Evolutionary conservation across 2,797 vertebrate genomes (phyloP).

Genomic region (Parauchenoglanis punctatus): DNA sequence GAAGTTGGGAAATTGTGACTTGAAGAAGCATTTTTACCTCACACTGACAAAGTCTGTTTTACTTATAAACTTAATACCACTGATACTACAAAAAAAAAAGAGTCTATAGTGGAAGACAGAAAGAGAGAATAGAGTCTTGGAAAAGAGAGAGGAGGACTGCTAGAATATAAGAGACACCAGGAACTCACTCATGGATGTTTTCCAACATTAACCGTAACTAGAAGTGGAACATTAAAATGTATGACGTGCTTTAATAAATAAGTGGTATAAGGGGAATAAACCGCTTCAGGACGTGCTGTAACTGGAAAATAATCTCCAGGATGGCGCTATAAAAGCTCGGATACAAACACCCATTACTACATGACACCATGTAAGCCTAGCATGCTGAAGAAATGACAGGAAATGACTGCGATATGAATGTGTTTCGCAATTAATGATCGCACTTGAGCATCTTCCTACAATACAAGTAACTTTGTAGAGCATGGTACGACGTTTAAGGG

Average conservation of each 20-base stretch:
- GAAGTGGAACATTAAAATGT: neutral
- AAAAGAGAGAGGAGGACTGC: neutral
- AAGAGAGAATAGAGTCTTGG: neutral
- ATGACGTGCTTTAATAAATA: neutral
- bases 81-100: too few species aligned
- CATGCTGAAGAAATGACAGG: too few species aligned
- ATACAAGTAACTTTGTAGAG: neutral
- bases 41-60: too few species aligned
- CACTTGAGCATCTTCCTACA: neutral
- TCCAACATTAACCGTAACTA: neutral
- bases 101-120: neutral
- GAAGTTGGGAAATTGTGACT: neutral
- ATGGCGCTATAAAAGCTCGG: neutral
- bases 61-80: neutral
- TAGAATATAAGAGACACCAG: neutral
- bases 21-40: neutral
- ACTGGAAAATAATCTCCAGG: neutral
- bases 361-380: neutral
- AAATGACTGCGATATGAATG: too few species aligned
- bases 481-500: too few species aligned
- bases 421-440: neutral
- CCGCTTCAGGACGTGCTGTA: neutral
- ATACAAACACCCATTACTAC: neutral
- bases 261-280: neutral
- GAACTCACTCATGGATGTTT: neutral